Base-by-base conservation (phyloP, 2,113 vertebrate species). In the Solenodon paradoxus region DNA sequence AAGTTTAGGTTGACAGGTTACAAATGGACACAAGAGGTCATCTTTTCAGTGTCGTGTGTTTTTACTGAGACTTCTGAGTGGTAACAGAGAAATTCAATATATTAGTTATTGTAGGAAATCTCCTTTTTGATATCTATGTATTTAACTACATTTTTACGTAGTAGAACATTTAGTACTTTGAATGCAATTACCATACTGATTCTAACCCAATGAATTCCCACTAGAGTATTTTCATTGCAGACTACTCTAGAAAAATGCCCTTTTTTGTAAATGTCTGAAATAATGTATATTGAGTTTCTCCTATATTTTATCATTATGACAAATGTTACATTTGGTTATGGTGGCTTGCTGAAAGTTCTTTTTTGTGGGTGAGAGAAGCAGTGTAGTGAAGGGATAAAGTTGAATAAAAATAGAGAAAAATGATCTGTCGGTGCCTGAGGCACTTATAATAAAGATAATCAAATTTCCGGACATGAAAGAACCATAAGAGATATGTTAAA, bases 371-470 rank as follows among this genome's bases (percentile, higher is more conserved):
- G 71, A 93, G 86, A 95, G 35, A 95, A 40, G 81, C 30, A 47
- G 53, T 64, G 49, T 57, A 77, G 55, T 66, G 72, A 86, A 63
- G 51, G 80, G 71, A 95, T 95, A 86, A 92, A 94, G 49, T 78
- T 95, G 83, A 95, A 82, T 49, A 35, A 61, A 94, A 95, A 94
- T 66, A 57, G 78, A 91, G 80, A 72, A 94, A 88, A 96, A 47
- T 7, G 63, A 15, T 96, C 53, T 95, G 61, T 97, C 88, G 75
- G 42, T 97, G 82, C 96, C 93, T 57, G 71, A 93, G 96, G 95
- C 94, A 40, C 93, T 96, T 97, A 64, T 90, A 94, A 97, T 96
- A 94, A 95, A 95, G 32, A 92, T 66, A 98, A 94, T 92, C 72
- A 72, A 61, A 82, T 97, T 98, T 97, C 95, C 86, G 88, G 92